These are phyloP conservation scores for Gari tellinella DNA, from an alignment of 2,888 invertebrate species.

Conservation along the genomic window DNA sequence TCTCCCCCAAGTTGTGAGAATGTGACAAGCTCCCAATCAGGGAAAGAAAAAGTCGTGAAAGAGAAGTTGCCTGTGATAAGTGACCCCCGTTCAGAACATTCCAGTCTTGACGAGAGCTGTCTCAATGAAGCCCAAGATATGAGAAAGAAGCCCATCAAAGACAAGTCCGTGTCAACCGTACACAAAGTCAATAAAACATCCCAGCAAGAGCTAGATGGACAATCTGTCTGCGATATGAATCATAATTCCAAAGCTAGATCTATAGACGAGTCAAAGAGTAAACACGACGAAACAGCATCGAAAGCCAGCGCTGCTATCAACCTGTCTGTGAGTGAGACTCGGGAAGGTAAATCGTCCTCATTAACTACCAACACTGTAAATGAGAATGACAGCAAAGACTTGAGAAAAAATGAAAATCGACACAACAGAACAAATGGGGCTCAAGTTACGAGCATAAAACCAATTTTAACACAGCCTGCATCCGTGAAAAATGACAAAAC, in stretches of 20 bases:
- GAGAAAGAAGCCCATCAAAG: neutral
- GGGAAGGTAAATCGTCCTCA: too few species aligned
- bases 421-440: too few species aligned
- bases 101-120: neutral
- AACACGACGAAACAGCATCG: neutral
- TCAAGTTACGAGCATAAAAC: too few species aligned
- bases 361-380: too few species aligned
- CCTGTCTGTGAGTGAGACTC: too few species aligned
- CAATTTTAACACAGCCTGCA: too few species aligned
- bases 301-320: too few species aligned
- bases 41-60: slow-evolving; percentile 1
- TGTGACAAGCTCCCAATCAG: neutral
- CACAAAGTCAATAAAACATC: neutral
- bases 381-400: too few species aligned
- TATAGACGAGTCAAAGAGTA: slow-evolving; percentile 11
- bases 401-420: too few species aligned
- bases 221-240: slow-evolving; percentile 29
- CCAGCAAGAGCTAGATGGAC: neutral
- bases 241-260: slow-evolving; percentile 33
- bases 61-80: neutral
- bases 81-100: neutral
- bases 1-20: too few species aligned
- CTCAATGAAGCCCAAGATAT: neutral
- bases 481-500: too few species aligned
- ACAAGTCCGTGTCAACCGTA: neutral